Evolutionary conservation across 2,888 invertebrate species (phyloP).

Genomic region (Limnephilus auricula): DNA sequence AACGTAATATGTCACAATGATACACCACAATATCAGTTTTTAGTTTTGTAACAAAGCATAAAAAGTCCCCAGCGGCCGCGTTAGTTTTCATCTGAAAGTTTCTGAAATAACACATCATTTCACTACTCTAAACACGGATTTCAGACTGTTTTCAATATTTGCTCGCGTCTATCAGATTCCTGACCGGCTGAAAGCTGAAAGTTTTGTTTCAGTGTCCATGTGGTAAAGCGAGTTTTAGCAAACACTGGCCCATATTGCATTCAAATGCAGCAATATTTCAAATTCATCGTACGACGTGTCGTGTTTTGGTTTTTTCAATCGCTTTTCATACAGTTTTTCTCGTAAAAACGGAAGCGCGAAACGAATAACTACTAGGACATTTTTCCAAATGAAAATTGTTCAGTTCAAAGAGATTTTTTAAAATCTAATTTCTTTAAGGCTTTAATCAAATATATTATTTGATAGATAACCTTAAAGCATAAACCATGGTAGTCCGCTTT

Average conservation of each 20-base stretch:
- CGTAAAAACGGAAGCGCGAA: neutral
- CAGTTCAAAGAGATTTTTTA: neutral
- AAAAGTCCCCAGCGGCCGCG: neutral
- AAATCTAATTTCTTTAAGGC: no score
- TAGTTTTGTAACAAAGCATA: neutral
- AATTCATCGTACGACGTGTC: slow-evolving; percentile 8
- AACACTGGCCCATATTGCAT: slow-evolving; percentile 23
- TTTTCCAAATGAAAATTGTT: neutral
- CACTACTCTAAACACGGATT: neutral
- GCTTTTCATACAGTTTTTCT: slow-evolving; percentile 1
- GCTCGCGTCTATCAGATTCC: neutral
- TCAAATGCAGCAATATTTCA: slow-evolving; percentile 33
- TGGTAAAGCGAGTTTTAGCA: slow-evolving; percentile 8
- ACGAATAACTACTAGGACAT: neutral
- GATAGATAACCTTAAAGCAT: no score
- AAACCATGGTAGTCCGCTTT: no score
- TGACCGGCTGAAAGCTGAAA: neutral
- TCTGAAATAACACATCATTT: neutral
- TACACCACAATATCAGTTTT: neutral
- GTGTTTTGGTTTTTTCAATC: neutral
- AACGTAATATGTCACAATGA: no score
- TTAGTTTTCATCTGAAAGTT: neutral
- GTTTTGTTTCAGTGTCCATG: slow-evolving; percentile 32
- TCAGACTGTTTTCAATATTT: neutral
- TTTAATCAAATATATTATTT: no score